Evolutionary conservation across 2,888 invertebrate species (phyloP).

Genomic region (Lithodes maja): DNA sequence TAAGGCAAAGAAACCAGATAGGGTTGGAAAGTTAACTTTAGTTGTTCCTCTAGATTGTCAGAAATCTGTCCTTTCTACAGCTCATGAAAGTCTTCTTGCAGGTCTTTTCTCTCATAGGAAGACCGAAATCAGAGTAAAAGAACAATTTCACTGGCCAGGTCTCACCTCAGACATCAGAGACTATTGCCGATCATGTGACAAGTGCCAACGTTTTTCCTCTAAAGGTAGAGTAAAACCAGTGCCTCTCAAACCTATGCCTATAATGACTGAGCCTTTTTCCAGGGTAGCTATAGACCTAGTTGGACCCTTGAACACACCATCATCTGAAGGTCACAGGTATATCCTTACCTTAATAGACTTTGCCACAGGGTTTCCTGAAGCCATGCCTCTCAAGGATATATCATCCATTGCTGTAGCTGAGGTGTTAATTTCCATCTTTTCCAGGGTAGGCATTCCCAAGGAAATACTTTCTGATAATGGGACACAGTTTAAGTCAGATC

Average conservation of each 20-base stretch:
- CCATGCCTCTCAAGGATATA: slow-evolving; percentile 5
- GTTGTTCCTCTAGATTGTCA: no score
- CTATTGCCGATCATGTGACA: no score
- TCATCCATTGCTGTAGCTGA: background rate
- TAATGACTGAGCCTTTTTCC: slow-evolving; percentile 1
- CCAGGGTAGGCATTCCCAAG: background rate
- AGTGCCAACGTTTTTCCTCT: no score
- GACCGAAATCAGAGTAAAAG: no score
- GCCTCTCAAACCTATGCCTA: slow-evolving; percentile 15
- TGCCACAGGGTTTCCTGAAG: slow-evolving; percentile 11
- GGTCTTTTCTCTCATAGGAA: no score
- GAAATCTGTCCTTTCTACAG: no score
- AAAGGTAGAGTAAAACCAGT: slow-evolving; percentile 21
- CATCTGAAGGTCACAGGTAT: background rate
- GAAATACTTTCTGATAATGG: slow-evolving; percentile 27
- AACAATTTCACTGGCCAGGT: no score
- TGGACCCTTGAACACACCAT: background rate
- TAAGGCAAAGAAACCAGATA: no score
- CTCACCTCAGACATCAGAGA: no score
- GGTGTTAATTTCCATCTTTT: slow-evolving; percentile 1
- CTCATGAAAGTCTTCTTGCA: no score
- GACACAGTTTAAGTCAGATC: slow-evolving; percentile 18
- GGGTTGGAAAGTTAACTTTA: no score
- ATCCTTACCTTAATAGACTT: slow-evolving; percentile 32
- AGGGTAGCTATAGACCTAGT: slow-evolving; percentile 15